Evolutionary conservation across 2,113 vertebrate genomes (phyloP), one percentile per base, ranked within the genome.

Genomic region (Ptyas mucosa): DNA sequence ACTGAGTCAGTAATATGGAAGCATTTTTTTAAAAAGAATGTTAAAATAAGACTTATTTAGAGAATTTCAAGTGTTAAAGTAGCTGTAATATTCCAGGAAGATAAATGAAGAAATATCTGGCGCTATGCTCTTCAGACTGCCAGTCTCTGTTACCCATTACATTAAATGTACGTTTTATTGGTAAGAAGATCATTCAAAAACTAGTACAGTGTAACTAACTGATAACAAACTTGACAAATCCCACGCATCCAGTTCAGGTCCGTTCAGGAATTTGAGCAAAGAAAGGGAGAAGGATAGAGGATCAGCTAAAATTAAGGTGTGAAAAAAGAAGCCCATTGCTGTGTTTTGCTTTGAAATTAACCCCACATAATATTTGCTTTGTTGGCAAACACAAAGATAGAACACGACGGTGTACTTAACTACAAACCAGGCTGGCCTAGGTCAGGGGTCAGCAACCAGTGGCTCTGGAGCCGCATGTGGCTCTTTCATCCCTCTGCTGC

Each of bases 311-410:
- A 58, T 21, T 52, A 4, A 1, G 15, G 34, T 1, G 0, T 90
- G 88, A 86, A 92, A 54, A 81, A 43, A 39, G 49, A 87, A 85
- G 34, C 24, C 12, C 46, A 85, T 3, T n/a, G 14, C 46, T 89
- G 11, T 11, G 29, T 26, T 91, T 43, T 85, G 7, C 26, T 87
- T 61, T 21, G 12, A 81, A 81, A 81, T 89, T 1, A 89, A 46
- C 0, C 0, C 21, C 24, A 89, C 52, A 2, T 20, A 9, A 5
- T 34, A 29, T 55, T n/a, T 26, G 85, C 5, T 51, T 1, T 15
- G 49, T 87, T 81, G 69, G 14, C 87, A 29, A 69, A 93, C 92
- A 88, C 91, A 92, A 93, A 94, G 11, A 10, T 2, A 39, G 92
- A 3, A 5, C 2, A 20, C n/a, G 86, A 54, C 29, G 81, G 49